A percentile compares a stretch with the other conserved stretches of the same genome.
Evolutionary conservation across 35 echinoderm and acorn worm genomes (phyloP).

Genomic region (Amphiura filiformis): DNA sequence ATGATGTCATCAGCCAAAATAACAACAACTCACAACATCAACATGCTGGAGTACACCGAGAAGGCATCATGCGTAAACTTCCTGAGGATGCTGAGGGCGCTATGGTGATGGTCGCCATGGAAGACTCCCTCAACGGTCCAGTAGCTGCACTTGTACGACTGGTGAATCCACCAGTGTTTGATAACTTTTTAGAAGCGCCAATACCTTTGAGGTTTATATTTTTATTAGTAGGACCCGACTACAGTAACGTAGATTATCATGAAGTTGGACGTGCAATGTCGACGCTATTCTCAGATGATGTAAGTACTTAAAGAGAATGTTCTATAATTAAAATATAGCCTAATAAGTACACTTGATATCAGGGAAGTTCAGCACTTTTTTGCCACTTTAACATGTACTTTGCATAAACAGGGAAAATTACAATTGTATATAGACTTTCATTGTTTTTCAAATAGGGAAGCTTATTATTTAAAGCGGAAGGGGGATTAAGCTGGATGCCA

Average conservation of each 20-base stretch:
- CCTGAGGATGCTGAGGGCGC: constrained; percentile 78
- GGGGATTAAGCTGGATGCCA: too few relatives aligned
- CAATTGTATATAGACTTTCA: too few relatives aligned
- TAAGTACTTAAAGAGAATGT: background rate
- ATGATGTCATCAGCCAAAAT: background rate
- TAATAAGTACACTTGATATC: too few relatives aligned
- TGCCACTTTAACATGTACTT: too few relatives aligned
- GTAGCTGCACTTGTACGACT: constrained; percentile 69
- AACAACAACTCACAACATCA: constrained; percentile 12
- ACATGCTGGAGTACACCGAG: background rate
- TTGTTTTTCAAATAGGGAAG: too few relatives aligned
- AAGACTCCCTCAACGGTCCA: constrained; percentile 61
- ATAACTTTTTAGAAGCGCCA: constrained; percentile 91
- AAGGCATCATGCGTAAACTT: constrained; percentile 86
- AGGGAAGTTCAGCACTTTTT: too few relatives aligned
- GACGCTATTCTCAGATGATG: constrained; percentile 91
- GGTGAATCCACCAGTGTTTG: constrained; percentile 53
- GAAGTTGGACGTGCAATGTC: constrained; percentile 88
- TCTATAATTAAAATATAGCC: too few relatives aligned
- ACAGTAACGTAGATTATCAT: constrained; percentile 68
- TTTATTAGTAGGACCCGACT: constrained; percentile 65
- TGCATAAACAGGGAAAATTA: too few relatives aligned
- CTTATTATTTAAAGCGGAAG: too few relatives aligned
- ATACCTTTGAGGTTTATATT: constrained; percentile 86
- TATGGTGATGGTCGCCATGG: constrained; percentile 75